phyloP scores from a whole-genome alignment of 2,797 vertebrate species.

The Pitangus sulphuratus region DNA sequence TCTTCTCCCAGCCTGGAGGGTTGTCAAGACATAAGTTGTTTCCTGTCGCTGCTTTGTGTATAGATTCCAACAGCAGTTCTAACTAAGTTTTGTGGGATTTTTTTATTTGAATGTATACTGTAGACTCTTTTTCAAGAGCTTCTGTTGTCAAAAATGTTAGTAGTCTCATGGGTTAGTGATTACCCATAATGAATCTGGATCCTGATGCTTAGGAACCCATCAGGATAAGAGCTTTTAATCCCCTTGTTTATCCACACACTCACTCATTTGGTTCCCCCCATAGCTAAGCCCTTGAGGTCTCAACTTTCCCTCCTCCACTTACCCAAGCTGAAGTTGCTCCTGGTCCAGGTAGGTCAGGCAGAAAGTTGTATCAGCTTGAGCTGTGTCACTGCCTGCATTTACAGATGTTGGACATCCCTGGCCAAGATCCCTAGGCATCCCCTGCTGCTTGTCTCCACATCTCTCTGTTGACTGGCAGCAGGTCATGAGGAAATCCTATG shows the following conservation, averaged over 20 bases:
- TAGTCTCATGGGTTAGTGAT: not conserved
- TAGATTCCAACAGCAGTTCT: not conserved
- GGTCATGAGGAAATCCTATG: not conserved
- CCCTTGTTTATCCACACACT: not conserved
- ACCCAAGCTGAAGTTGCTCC: not conserved
- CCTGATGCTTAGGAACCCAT: not conserved
- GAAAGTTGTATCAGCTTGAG: not conserved
- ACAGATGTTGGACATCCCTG: not conserved
- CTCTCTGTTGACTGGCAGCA: not conserved
- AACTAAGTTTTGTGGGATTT: not conserved
- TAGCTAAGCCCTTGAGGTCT: not conserved
- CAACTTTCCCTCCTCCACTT: not conserved
- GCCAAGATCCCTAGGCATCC: not conserved
- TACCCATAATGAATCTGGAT: not conserved
- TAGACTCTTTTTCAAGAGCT: not conserved
- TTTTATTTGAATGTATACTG: not conserved
- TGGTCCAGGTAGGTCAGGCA: not conserved
- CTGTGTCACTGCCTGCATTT: not conserved
- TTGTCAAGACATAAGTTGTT: not conserved
- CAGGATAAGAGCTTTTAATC: not conserved
- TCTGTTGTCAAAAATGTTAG: not conserved
- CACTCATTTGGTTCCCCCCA: not conserved
- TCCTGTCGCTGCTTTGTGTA: not conserved
- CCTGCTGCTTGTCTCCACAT: not conserved
- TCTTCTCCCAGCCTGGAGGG: not conserved